These are phyloP conservation scores for Microchrysa polita DNA, from an alignment of 2,888 invertebrate genomes.

Conservation along the genomic window DNA sequence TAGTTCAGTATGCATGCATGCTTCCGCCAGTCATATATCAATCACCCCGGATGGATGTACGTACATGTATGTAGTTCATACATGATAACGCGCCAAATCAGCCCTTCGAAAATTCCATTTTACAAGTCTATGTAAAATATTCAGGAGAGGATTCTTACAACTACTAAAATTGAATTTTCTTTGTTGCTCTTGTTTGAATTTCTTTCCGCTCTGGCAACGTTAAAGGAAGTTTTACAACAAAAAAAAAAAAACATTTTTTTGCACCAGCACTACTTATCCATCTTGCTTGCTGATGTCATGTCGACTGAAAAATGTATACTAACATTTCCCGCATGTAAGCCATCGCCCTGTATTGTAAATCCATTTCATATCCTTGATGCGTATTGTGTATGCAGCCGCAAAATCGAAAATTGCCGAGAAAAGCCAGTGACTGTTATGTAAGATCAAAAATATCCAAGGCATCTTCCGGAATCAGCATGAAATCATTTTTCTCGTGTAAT, in stretches of 20 bases:
- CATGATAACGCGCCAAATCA: not conserved
- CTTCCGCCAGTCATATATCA: too few relatives aligned
- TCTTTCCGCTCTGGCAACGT: slow-evolving; percentile 18
- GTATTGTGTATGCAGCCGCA: not conserved
- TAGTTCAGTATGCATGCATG: too few relatives aligned
- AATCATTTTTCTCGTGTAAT: slow-evolving; percentile 32
- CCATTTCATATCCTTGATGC: too few relatives aligned
- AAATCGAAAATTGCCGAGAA: slow-evolving; percentile 35
- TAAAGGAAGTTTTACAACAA: not conserved
- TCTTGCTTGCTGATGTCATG: slow-evolving; percentile 6
- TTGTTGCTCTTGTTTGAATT: slow-evolving; percentile 27
- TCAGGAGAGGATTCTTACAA: too few relatives aligned
- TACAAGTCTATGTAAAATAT: too few relatives aligned
- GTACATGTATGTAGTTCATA: too few relatives aligned
- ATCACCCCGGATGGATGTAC: too few relatives aligned
- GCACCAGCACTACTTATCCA: not conserved
- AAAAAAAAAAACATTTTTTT: too few relatives aligned
- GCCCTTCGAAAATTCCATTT: not conserved
- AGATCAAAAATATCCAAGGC: slow-evolving; percentile 34
- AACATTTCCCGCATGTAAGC: not conserved
- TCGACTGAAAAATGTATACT: too few relatives aligned
- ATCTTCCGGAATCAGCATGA: not conserved
- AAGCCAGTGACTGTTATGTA: not conserved
- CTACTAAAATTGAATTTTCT: slow-evolving; percentile 32
- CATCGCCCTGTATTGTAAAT: too few relatives aligned